Evolutionary conservation across 2,888 invertebrate species (phyloP), one percentile per base, ranked within the genome.

Genomic region (Scrobipalpa atriplicella): DNA sequence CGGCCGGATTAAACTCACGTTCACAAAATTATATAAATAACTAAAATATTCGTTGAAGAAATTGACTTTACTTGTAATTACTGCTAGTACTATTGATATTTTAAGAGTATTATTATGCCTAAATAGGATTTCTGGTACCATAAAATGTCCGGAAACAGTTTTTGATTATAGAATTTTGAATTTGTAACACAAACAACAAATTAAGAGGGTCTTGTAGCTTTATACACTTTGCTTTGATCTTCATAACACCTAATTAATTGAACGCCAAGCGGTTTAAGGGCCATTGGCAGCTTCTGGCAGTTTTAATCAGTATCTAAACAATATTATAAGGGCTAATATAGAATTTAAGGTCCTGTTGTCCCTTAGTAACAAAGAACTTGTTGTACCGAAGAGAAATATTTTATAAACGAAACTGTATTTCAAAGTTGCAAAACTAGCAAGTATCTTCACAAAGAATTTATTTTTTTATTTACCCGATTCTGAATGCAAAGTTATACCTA

Each of bases 171-270:
- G 21, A 19, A 1, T n/a, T 18, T 16, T 86, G 86, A 86, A n/a
- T n/a, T n/a, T n/a, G 85, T 82, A 86, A 85, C 86, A 86, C 84
- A 83, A 87, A 84, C 87, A 84, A 84, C 79, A 77, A 80, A 84
- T 82, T 86, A 78, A 78, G 74, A 73, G 73, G 80, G 88, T 87
- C 85, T 89, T 86, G 83, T 88, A 85, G 84, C 84, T 89, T 86
- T 87, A 78, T 76, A 78, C 80, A 86, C 84, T 84, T 81, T 79
- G 75, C 88, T 90, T 90, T 89, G 89, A 90, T 91, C 88, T 86
- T 86, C 81, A 85, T 83, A 85, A 86, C 84, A 82, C 84, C 86
- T 89, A 87, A 89, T 89, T 89, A 88, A 90, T 88, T 85, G 84
- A 82, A 83, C 81, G 78, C 83, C 80, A 82, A 83, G 84, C 47